Evolutionary conservation across 1,140 invertebrate genomes (phyloP).

Genomic region (Drosophila saltans): DNA sequence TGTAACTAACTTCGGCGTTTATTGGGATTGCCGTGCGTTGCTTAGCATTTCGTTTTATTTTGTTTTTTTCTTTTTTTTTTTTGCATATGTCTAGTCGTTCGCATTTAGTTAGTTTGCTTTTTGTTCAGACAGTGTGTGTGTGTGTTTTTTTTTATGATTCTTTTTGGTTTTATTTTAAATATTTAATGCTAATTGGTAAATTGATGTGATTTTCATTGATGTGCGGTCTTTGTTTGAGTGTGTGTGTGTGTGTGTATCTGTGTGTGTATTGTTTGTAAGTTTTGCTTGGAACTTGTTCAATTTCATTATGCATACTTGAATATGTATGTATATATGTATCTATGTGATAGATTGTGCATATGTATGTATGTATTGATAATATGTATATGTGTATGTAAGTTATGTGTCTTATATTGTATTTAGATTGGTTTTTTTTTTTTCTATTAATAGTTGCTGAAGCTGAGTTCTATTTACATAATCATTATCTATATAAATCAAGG

Average conservation of each 20-base stretch:
- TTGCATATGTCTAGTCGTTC: constrained; percentile 56
- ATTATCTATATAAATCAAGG: constrained; percentile 25
- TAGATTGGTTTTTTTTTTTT: constrained; percentile 24
- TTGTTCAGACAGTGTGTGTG: constrained; percentile 65
- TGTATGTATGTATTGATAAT: neutral
- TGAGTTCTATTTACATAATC: constrained; percentile 41
- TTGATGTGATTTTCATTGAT: constrained; percentile 66
- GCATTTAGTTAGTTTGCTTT: constrained; percentile 73
- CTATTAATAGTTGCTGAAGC: constrained; percentile 39
- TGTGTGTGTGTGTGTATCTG: constrained; percentile 21
- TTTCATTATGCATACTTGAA: constrained; percentile 26
- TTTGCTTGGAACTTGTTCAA: constrained; percentile 70
- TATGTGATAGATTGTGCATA: constrained; percentile 25
- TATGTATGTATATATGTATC: constrained; percentile 8
- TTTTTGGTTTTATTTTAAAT: constrained; percentile 35
- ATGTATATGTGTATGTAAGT: constrained; percentile 14
- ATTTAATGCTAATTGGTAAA: constrained; percentile 74
- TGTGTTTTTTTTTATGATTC: constrained; percentile 12
- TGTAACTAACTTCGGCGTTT: constrained; percentile 56
- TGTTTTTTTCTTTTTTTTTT: constrained; percentile 44
- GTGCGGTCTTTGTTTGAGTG: constrained; percentile 39
- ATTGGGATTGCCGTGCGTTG: constrained; percentile 46
- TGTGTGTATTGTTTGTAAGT: constrained; percentile 41
- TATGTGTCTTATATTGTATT: constrained; percentile 14
- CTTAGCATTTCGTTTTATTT: constrained; percentile 45